Evolutionary conservation across 2,888 invertebrate genomes (phyloP).

Genomic region (Cheilosia scutellata): DNA sequence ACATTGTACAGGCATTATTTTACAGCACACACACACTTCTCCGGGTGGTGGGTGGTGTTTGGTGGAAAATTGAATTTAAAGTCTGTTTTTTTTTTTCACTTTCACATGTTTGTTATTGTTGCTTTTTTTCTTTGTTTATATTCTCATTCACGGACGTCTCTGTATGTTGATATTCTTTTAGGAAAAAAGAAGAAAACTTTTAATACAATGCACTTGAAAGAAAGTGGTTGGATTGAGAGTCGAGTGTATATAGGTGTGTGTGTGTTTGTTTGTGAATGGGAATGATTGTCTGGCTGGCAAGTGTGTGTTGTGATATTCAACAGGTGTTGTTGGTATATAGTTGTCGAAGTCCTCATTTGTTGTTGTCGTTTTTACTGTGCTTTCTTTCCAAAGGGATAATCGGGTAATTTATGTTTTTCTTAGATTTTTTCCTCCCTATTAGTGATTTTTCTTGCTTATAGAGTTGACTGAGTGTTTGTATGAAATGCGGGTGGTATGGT

Average conservation of each 20-base stretch:
- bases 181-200: constrained; percentile 30
- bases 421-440: constrained; percentile 35
- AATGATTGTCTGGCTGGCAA: constrained; percentile 64
- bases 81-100: constrained; percentile 36
- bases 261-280: constrained; percentile 32
- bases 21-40: constrained; percentile 28
- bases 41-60: neutral
- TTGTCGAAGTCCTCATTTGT: constrained; percentile 66
- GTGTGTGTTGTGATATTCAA: constrained; percentile 64
- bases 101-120: constrained; percentile 69
- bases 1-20: constrained; percentile 6
- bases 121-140: constrained; percentile 14
- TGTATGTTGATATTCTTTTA: constrained; percentile 65
- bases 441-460: constrained; percentile 2
- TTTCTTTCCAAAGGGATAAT: constrained; percentile 70
- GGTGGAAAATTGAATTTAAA: constrained; percentile 39
- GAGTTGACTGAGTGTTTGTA: constrained; percentile 31
- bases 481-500: constrained; percentile 8
- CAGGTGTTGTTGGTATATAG: constrained; percentile 63
- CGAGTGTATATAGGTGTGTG: constrained; percentile 29
- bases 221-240: constrained; percentile 49
- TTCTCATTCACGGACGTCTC: constrained; percentile 38
- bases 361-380: constrained; percentile 35
- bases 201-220: constrained; percentile 75
- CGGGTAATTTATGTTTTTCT: constrained; percentile 74